phyloP scores from a whole-genome alignment of 2,113 vertebrate species.

The Coryphaenoides rupestris region DNA sequence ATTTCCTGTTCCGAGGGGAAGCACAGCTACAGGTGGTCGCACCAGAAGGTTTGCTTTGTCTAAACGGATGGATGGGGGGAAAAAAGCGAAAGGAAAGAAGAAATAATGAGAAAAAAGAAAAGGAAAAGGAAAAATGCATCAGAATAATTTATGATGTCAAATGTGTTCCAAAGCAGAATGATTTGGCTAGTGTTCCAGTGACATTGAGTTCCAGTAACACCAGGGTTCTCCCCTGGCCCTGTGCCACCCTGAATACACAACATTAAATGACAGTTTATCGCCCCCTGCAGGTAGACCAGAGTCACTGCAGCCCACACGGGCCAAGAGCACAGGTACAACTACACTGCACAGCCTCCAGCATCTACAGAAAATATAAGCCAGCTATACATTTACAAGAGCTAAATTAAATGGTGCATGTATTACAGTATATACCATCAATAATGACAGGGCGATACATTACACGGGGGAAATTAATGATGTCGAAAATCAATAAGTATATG shows the following conservation, averaged over 20 bases:
- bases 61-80: conserved; percentile 45
- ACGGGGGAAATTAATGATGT: too few relatives aligned
- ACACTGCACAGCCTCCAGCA: too few relatives aligned
- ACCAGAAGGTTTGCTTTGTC: conserved; percentile 80
- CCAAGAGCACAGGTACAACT: too few relatives aligned
- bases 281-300: background rate
- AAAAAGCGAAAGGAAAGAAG: background rate
- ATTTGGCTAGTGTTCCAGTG: background rate
- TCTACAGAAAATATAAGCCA: too few relatives aligned
- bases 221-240: too few relatives aligned
- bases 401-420: too few relatives aligned
- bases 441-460: too few relatives aligned
- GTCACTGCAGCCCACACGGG: too few relatives aligned
- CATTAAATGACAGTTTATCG: background rate
- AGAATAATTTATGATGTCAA: background rate
- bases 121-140: background rate
- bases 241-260: background rate
- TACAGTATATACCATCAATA: too few relatives aligned
- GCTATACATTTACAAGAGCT: too few relatives aligned
- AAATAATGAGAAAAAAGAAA: background rate
- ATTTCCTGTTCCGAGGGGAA: conserved; percentile 92
- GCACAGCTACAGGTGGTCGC: conserved; percentile 84
- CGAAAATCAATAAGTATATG: too few relatives aligned
- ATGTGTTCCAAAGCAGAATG: background rate
- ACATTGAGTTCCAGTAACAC: too few relatives aligned